phyloP scores from a whole-genome alignment of 2,113 vertebrate species.

The Morone saxatilis region DNA sequence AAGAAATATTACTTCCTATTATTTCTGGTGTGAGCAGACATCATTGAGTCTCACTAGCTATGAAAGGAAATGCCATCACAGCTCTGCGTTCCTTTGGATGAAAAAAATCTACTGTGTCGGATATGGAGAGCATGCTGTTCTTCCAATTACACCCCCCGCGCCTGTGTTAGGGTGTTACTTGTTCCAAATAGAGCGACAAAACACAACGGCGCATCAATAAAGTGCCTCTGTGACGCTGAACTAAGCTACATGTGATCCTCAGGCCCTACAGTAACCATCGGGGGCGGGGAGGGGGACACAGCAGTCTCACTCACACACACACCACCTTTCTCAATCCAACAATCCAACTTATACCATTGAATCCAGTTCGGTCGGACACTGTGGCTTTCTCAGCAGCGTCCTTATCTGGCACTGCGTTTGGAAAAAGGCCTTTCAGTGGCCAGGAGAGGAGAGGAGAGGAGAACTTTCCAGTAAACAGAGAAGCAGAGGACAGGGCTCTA shows the following conservation, averaged over 20 bases:
- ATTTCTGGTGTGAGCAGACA: conserved; percentile 5
- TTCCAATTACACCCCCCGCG: conserved; percentile 24
- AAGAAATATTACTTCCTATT: neutral
- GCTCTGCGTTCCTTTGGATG: conserved; percentile 12
- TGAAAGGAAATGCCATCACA: conserved; percentile 60
- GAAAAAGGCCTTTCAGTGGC: conserved; percentile 76
- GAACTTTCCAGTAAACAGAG: conserved; percentile 77
- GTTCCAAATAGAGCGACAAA: conserved; percentile 20
- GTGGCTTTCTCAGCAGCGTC: conserved; percentile 77
- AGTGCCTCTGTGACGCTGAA: conserved; percentile 24
- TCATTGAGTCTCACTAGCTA: neutral
- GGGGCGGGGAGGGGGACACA: neutral
- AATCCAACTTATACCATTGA: conserved; percentile 83
- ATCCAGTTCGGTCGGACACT: conserved; percentile 81
- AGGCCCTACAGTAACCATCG: neutral
- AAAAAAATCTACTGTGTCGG: neutral
- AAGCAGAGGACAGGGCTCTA: conserved; percentile 61
- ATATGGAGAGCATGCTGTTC: conserved; percentile 61
- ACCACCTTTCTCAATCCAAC: conserved; percentile 19
- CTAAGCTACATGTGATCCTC: conserved; percentile 26
- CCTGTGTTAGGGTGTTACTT: conserved; percentile 22
- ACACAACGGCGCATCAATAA: conserved; percentile 19
- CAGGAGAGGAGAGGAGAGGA: conserved; percentile 62
- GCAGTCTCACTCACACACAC: conserved; percentile 2
- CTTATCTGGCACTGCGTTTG: conserved; percentile 75